Evolutionary conservation across 2,797 vertebrate species (phyloP).

Genomic region (Cygnus olor): DNA sequence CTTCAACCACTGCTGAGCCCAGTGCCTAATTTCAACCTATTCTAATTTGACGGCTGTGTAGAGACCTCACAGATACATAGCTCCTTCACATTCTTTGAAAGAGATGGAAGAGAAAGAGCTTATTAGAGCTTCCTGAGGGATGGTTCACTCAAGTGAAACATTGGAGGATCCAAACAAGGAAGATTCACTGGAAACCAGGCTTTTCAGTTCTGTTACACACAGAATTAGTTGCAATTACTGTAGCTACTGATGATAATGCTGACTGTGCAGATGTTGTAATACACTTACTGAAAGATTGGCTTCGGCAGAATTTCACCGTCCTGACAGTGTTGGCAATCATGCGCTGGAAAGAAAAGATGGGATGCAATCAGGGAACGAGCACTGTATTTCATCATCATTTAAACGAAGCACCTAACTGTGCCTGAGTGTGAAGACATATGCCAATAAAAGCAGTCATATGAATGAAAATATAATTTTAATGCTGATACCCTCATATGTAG

Average conservation of each 20-base stretch:
- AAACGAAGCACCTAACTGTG: constrained; percentile 51
- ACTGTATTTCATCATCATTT: constrained; percentile 57
- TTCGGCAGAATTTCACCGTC: constrained; percentile 92
- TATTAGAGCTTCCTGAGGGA: neutral
- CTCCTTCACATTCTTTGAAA: neutral
- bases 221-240: constrained; percentile 32
- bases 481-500: constrained; percentile 6
- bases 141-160: neutral
- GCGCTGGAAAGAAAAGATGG: constrained; percentile 83
- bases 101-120: neutral
- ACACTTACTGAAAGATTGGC: constrained; percentile 94
- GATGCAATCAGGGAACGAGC: constrained; percentile 64
- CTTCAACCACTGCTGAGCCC: neutral
- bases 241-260: constrained; percentile 30
- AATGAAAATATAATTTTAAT: constrained; percentile 65
- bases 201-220: neutral
- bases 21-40: neutral
- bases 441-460: constrained; percentile 61
- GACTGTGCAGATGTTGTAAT: neutral
- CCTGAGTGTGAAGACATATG: constrained; percentile 36
- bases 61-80: neutral
- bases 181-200: neutral
- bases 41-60: neutral
- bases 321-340: constrained; percentile 97
- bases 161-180: neutral